Evolutionary conservation across 1,140 invertebrate species (phyloP), one percentile per base, ranked within the genome.

Genomic region (Ceratina calcarata): DNA sequence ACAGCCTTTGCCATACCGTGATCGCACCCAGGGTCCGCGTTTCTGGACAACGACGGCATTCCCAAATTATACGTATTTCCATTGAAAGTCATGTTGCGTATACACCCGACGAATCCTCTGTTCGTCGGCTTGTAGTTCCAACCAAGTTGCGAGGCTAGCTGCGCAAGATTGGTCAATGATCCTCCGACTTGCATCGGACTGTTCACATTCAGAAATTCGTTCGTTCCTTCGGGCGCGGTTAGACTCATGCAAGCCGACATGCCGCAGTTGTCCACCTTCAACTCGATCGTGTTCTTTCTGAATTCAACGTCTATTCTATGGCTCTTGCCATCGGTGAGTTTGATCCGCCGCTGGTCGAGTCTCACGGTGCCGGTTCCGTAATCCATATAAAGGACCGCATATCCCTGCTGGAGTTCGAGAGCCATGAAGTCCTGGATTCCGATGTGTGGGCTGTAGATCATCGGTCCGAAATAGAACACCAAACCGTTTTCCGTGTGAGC

Each of bases 381-480:
- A 93, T 99, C 96, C 16, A 99, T 94, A 20, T 97, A 95, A 0
- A 99, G 93, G 0, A 97, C 94, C 0, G 97, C 97, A 88, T 95
- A 97, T 16, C 98, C 98, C 73, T 97, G 94, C n/a, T 94, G 92
- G 32, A 99, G 91, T 91, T 99, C 98, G 58, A 99, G 86, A 0
- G 98, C 95, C 92, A 99, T 96, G 89, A 99, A 99, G 94, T 99
- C 99, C 94, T 95, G 94, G 51, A 96, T 93, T 64, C 94, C 91
- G 22, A 96, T 89, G 70, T 95, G 90, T 0, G 93, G 91, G 87
- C 94, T 95, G 68, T 94, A 94, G 78, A 89, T 94, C 74, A 98
- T 93, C 0, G 98, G 98, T 20, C 98, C 98, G 88, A 97, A 94
- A 90, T 99, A 99, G 91, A 99, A 97, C 27, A 99, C 94, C 1